Percentiles rank a stretch among this genome's conserved stretches.
These are phyloP conservation scores for Symphodus melops DNA, from an alignment of 2,113 vertebrate genomes.

Conservation along the genomic window DNA sequence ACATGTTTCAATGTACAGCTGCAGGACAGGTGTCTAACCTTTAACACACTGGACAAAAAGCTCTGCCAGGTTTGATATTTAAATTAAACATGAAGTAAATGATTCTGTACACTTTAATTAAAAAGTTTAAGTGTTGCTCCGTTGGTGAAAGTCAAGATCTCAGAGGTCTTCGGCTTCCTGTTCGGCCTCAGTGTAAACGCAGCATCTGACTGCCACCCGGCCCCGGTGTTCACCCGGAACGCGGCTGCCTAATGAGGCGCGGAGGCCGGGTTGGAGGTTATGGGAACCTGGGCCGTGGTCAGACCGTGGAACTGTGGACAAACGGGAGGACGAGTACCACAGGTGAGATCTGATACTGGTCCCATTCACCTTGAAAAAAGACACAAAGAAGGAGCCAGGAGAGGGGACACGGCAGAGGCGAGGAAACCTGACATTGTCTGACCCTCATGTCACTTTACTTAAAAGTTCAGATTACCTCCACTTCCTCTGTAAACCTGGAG, in stretches of 20 bases:
- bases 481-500: constrained; percentile 48
- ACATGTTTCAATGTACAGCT: background rate
- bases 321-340: constrained; percentile 62
- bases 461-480: constrained; percentile 59
- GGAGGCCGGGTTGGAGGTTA: constrained; percentile 63
- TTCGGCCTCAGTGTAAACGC: constrained; percentile 7
- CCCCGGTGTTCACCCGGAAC: constrained; percentile 13
- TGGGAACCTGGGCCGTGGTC: constrained; percentile 71
- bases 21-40: background rate
- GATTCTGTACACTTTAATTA: background rate
- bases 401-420: constrained; percentile 41
- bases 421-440: constrained; percentile 51
- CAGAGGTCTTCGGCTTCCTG: background rate
- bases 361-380: constrained; percentile 59
- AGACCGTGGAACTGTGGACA: constrained; percentile 72
- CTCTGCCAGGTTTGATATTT: background rate
- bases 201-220: constrained; percentile 19
- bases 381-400: background rate
- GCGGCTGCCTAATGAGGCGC: constrained; percentile 70
- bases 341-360: constrained; percentile 69
- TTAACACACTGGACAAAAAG: background rate
- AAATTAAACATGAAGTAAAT: background rate
- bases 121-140: too few relatives aligned
- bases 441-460: constrained; percentile 61
- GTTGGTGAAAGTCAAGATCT: background rate